These are phyloP conservation scores for Lanius ludovicianus DNA, from an alignment of 2,113 vertebrate genomes.

Conservation along the genomic window DNA sequence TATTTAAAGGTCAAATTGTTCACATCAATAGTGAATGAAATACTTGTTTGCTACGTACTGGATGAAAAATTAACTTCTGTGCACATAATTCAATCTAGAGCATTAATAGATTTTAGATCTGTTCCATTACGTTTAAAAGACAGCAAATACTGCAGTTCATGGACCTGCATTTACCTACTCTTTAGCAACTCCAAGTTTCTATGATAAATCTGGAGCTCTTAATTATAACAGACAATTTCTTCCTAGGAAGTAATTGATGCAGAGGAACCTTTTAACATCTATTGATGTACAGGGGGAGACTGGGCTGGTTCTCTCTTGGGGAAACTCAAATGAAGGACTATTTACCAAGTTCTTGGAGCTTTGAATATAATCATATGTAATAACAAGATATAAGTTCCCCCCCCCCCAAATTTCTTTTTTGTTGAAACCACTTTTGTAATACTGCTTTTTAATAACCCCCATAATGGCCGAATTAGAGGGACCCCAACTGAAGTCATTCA, in stretches of 20 bases:
- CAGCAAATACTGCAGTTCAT: not conserved
- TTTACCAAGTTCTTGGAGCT: constrained; percentile 69
- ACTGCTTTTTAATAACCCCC: constrained; percentile 84
- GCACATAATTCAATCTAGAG: not conserved
- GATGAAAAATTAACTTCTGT: not conserved
- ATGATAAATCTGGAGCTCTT: not conserved
- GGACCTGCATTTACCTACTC: not conserved
- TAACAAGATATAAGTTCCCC: constrained; percentile 68
- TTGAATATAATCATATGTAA: constrained; percentile 71
- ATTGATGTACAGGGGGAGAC: constrained; percentile 18
- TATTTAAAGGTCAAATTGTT: not conserved
- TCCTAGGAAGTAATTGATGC: constrained; percentile 49
- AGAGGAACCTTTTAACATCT: constrained; percentile 39
- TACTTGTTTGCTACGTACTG: not conserved
- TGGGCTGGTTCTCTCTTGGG: constrained; percentile 39
- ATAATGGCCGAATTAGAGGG: constrained; percentile 86
- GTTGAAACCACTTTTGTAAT: constrained; percentile 75
- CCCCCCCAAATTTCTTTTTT: constrained; percentile 43
- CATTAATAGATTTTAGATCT: not conserved
- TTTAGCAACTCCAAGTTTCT: not conserved
- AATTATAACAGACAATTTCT: constrained; percentile 42
- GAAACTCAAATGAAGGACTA: constrained; percentile 59
- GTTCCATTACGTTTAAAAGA: not conserved
- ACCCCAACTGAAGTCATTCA: constrained; percentile 81
- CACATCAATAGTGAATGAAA: not conserved